phyloP scores from a whole-genome alignment of 1,140 invertebrate species.

The Alviniconcha marisindica region DNA sequence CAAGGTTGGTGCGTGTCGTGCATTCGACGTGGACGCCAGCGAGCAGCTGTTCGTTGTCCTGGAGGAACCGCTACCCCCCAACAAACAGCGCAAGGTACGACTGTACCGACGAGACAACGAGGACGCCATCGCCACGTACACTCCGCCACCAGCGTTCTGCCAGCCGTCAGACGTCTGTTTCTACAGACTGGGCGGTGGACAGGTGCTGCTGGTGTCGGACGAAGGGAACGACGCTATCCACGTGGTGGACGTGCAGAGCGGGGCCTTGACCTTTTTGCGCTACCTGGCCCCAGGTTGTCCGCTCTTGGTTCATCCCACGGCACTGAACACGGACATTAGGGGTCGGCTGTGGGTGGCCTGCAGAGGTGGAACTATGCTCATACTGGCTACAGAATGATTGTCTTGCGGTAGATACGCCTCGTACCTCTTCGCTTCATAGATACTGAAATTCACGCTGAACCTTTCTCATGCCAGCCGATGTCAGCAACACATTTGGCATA shows the following conservation, averaged over 20 bases:
- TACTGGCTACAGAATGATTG: no score
- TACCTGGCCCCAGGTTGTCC: conserved; percentile 5
- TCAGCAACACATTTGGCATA: no score
- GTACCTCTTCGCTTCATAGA: no score
- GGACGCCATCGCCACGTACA: neutral
- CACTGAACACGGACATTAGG: no score
- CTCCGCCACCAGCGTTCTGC: neutral
- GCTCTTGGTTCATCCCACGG: no score
- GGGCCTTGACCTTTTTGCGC: neutral
- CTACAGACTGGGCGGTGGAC: neutral
- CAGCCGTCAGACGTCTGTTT: conserved; percentile 1
- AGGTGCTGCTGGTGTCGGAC: conserved; percentile 1
- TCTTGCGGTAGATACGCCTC: no score
- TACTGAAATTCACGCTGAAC: no score
- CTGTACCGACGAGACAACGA: neutral
- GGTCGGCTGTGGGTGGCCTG: no score
- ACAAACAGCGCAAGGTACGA: neutral
- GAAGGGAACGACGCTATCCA: neutral
- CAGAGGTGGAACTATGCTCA: no score
- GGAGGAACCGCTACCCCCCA: neutral
- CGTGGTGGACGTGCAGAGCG: neutral
- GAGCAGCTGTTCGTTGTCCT: neutral
- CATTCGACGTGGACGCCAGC: neutral
- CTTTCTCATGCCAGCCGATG: no score
- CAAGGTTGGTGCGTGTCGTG: neutral